Conservation (phyloP, 2,113 vertebrate genomes). For the Henicopernis longicauda region DNA sequence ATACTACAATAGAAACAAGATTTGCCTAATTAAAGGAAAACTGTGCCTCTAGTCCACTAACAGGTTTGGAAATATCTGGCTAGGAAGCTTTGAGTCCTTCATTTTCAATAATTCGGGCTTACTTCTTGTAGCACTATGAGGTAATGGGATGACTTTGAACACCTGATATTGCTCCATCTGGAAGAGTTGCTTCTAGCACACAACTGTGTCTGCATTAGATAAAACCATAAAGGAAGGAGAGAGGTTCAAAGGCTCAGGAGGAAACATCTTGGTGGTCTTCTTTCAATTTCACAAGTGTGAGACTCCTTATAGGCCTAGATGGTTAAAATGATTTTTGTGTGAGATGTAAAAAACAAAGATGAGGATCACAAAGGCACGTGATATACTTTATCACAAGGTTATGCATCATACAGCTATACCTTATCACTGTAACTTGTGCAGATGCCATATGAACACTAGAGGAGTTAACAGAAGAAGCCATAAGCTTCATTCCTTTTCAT, state of each 20-base stretch:
- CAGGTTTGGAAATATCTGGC: background rate
- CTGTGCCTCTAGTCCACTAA: background rate
- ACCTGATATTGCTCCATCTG: background rate
- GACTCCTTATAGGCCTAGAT: background rate
- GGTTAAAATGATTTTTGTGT: background rate
- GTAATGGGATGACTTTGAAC: background rate
- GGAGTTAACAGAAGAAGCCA: background rate
- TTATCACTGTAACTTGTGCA: background rate
- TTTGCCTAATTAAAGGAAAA: background rate
- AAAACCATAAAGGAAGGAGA: background rate
- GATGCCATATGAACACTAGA: background rate
- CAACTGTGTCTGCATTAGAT: rapidly evolving
- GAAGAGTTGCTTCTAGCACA: background rate
- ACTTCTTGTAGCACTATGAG: background rate
- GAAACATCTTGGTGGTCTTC: background rate
- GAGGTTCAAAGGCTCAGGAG: background rate
- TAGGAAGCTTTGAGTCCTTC: background rate
- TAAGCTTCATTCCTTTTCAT: background rate
- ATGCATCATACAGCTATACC: background rate
- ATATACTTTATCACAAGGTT: background rate
- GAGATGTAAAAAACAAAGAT: background rate
- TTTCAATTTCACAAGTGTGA: background rate
- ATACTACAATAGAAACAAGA: background rate
- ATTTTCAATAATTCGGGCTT: background rate
- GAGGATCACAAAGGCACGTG: background rate